These are phyloP conservation scores for Lochmaea capreae DNA, from an alignment of 2,888 invertebrate genomes.

Conservation along the genomic window DNA sequence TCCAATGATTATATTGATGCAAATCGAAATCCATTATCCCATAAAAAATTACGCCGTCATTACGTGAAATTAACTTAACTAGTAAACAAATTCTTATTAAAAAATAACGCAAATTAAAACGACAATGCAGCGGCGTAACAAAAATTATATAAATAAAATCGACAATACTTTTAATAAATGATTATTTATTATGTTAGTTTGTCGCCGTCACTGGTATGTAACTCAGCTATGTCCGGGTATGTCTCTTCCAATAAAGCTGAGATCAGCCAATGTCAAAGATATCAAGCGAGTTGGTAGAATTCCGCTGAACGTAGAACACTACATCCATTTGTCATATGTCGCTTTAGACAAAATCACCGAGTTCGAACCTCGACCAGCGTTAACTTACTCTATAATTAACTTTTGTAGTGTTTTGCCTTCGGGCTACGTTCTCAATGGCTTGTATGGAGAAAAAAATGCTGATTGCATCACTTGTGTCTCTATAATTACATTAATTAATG, in stretches of 20 bases:
- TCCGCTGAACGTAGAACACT: conserved; percentile 38
- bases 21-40: conserved; percentile 39
- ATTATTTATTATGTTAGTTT: not conserved
- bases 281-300: conserved; percentile 49
- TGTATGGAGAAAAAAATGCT: conserved; percentile 53
- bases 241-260: conserved; percentile 51
- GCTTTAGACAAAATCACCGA: conserved; percentile 61
- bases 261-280: conserved; percentile 53
- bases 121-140: conserved; percentile 20
- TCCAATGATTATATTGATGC: conserved; percentile 37
- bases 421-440: conserved; percentile 53
- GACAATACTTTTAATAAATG: not conserved
- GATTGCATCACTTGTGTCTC: conserved; percentile 60
- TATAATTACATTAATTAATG: conserved; percentile 60
- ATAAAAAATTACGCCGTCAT: conserved; percentile 31
- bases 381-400: conserved; percentile 62
- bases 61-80: conserved; percentile 21
- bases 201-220: conserved; percentile 32
- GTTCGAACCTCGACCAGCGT: conserved; percentile 56
- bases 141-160: not conserved
- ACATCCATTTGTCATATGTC: conserved; percentile 63
- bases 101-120: conserved; percentile 21
- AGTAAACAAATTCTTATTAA: conserved; percentile 26
- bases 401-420: conserved; percentile 57
- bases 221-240: conserved; percentile 48